Base-by-base conservation (phyloP, 2,888 invertebrate genomes). In the Tricholauxania praeusta region DNA sequence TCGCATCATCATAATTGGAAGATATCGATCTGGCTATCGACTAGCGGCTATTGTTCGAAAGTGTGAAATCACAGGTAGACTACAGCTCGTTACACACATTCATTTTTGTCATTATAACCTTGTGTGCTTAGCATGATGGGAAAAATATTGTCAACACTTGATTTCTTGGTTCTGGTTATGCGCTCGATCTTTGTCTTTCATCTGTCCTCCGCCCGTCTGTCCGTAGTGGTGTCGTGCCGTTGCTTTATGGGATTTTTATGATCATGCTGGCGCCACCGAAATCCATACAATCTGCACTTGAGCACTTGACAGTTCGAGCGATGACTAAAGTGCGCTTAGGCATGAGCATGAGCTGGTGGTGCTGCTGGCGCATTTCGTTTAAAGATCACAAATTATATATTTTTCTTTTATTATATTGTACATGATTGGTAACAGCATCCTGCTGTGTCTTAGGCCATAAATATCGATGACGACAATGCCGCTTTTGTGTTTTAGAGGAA, bases 231-330 rank as follows among this genome's bases (percentile, higher is more conserved):
- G 17, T 28, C 19, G 47, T 51, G 52, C 32, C 19, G 12, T 47
- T 49, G 67, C 51, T 67, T 67, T 67, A 55, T 55, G 22, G 57
- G 17, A n/a, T 57, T 19, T 83, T 83, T 82, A 83, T 78, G 82
- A 82, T 75, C 76, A 65, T 72, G 52, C 71, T 81, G 84, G 81
- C 83, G 82, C 84, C 82, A 83, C 22, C 51, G 32, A 49, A 22
- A 32, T 15, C 67, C 51, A 62, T 32, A 19, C 15, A 4, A 22
- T n/a, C 55, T 12, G 17, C 55, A 12, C 12, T 55, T 17, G 55
- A 39, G 10, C 39, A 39, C 39, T 53, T 17, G 53, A n/a, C 53
- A n/a, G 17, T 22, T n/a, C 55, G 55, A 55, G 17, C 22, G 55
- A 2, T 7, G 22, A 55, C 70, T 70, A 39, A 39, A 39, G 39